Base-by-base conservation (phyloP, 2,888 invertebrate genomes). In the Drosophila heteroneura region DNA sequence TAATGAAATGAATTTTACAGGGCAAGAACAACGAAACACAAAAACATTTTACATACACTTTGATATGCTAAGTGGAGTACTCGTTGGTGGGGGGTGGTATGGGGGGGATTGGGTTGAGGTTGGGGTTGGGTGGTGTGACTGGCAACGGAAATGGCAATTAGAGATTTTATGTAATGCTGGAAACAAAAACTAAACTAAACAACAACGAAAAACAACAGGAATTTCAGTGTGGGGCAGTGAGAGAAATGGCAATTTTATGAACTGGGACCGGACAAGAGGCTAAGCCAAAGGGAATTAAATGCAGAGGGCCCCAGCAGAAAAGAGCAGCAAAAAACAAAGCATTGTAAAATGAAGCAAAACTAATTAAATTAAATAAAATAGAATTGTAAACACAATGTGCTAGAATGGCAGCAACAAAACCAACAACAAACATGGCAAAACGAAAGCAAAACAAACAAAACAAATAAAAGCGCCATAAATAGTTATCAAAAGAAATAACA, bases 301-400 rank as follows among this genome's bases (percentile, higher is more conserved):
- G 57, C n/a, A 60, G 70, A 49, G 30, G n/a, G n/a, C 28, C 19
- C 37, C 28, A 68, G 10, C 3, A 37, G 12, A 41, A 60, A 19
- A 37, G 2, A 68, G 57, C 26, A 52, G 26, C 12, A 35, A 22
- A 57, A 37, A 72, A 47, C 69, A 69, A 56, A 62, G 67, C 60
- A 44, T 56, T 70, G 74, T 72, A 81, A 87, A 84, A 62, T 87
- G 67, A 77, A 77, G 85, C 82, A 76, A 82, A 85, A 85, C 90
- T 87, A 85, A 85, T 85, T 87, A 80, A 85, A 85, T 85, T 85
- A 87, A 84, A 89, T 89, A 70, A 79, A 83, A 81, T 86, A 72
- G 60, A 74, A 87, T 80, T 77, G 80, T 82, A 89, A 89, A 82
- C 85, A 89, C 37, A 57, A 79, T 58, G 33, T 10, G 35, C 33